Base-by-base conservation (phyloP, 2,888 invertebrate genomes). In the Cylloceria caligata region DNA sequence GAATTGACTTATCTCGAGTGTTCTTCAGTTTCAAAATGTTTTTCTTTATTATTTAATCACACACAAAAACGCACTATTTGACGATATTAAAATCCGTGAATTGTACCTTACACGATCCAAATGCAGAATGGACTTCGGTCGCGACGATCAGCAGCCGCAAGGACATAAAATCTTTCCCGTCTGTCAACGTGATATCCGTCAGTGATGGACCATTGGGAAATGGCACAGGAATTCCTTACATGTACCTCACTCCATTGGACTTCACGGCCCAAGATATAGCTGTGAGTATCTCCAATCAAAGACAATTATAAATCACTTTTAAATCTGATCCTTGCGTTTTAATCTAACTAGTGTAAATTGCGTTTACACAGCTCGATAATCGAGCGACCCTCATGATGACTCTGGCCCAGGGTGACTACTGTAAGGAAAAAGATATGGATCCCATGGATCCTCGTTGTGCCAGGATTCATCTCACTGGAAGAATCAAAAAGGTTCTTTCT, bases 381-480 rank as follows among this genome's bases (percentile, higher is more conserved):
- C 94, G 95, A 3, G 94, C 95, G 3, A 95, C 96, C 0, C 93
- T 97, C n/a, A 93, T 96, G 83, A 95, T 96, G 85, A 94, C 95
- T 0, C 92, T 97, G 45, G 96, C 96, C 67, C 95, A 97, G 93
- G 94, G 95, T 2, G 92, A 93, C 76, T 97, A 95, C 90, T 97
- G 97, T 87, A 93, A 93, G 79, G 89, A 90, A 6, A 93, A 95
- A 84, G 90, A 94, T 64, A 95, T 94, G 87, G 96, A 97, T 90
- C 95, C 96, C 0, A 96, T 97, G 93, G 96, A 96, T 91, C 97
- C 97, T 0, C 93, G 96, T 52, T 97, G 97, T 93, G 96, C 96
- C 2, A 94, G 96, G 86, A 94, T 96, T 3, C 95, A 96, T 88
- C 93, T 97, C 0, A 94, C 95, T 16, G 97, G 97, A 62, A 94